A percentile compares a stretch with the other conserved stretches of the same genome.
Evolutionary conservation across 2,113 vertebrate species (phyloP).

Genomic region (Gopherus flavomarginatus): DNA sequence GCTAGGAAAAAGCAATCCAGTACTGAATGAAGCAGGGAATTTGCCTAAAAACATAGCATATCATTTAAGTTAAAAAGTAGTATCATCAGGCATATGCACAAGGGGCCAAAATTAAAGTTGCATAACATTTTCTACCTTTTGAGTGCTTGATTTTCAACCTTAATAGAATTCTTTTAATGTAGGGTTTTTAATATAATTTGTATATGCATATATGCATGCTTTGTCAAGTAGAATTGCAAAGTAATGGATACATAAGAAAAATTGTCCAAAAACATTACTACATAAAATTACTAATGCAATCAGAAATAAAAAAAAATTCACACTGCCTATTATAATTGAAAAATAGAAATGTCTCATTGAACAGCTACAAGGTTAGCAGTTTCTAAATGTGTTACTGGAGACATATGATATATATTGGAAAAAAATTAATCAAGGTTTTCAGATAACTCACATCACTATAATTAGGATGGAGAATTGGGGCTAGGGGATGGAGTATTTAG

Average conservation of each 20-base stretch:
- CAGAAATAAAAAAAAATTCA: background rate
- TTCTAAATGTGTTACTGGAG: background rate
- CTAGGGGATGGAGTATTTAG: background rate
- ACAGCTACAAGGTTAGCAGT: rapidly evolving
- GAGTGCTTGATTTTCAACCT: background rate
- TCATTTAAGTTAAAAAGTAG: background rate
- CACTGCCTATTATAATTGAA: background rate
- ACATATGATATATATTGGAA: background rate
- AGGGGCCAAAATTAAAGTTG: background rate
- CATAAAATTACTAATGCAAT: background rate
- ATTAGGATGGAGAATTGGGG: background rate
- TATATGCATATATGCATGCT: background rate
- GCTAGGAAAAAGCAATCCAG: background rate
- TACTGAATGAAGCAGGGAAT: background rate
- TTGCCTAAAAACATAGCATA: background rate
- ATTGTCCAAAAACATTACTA: background rate
- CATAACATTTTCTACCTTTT: background rate
- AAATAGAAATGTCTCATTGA: background rate
- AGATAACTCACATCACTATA: background rate
- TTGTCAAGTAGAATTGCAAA: background rate
- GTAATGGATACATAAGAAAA: background rate
- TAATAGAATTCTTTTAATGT: background rate
- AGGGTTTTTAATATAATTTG: background rate
- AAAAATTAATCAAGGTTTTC: background rate
- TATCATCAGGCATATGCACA: rapidly evolving